Conservation (phyloP, 2,113 vertebrate genomes). For the human (Homo sapiens) region GRCh38 chrX:148397501-148398000, state of each 20-base stretch:
- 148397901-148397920: slow-evolving; percentile 23
- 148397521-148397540: not conserved
- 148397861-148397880: not conserved
- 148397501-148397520: too few species aligned
- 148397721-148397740: not conserved
- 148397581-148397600: not conserved
- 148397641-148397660: not conserved
- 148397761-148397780: not conserved
- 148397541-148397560: not conserved
- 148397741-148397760: not conserved
- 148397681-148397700: not conserved
- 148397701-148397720: not conserved
- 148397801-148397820: not conserved
- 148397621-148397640: not conserved
- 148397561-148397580: not conserved
- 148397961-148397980: slow-evolving; percentile 40
- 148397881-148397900: not conserved
- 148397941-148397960: slow-evolving; percentile 41
- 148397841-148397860: not conserved
- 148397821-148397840: not conserved
- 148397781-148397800: not conserved
- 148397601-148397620: not conserved
- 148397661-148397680: not conserved
- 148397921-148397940: slow-evolving; percentile 39
- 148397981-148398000: slow-evolving; percentile 55